Evolutionary conservation across 2,888 invertebrate species (phyloP), one percentile per base, ranked within the genome.

Genomic region (Esperia sulphurella): DNA sequence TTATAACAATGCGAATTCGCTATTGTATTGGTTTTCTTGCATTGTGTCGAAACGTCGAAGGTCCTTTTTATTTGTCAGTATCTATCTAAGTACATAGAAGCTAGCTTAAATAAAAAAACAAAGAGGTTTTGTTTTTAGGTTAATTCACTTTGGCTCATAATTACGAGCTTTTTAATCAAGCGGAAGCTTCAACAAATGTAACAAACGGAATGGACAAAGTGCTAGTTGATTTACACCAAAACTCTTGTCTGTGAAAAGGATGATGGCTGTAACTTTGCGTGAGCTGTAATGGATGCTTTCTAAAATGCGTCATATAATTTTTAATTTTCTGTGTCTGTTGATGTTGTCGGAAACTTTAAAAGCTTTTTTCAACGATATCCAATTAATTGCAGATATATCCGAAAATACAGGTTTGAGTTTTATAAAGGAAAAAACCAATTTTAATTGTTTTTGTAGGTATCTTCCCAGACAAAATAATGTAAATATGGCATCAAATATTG

Each of bases 41-140:
- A 29, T 45, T 38, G 39, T 45, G 45, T 39, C 12, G 39, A 45
- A 45, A 45, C 39, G 39, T 29, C 7, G 29, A 41, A 41, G 39
- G 14, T 39, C 14, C 14, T 7, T 14, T 3, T 31, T 8, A 7
- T 31, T 31, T 31, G 1, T n/a, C n/a, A n/a, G n/a, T n/a, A n/a
- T n/a, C n/a, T n/a, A n/a, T n/a, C n/a, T n/a, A n/a, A n/a, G n/a
- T 31, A 7, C 31, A 31, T 1, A 9, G 31, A 31, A 31, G 31
- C 10, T 31, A 31, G 10, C 5, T 10, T 9, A 31, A 21, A 21
- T 21, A 3, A n/a, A n/a, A n/a, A n/a, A 8, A 31, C 31, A 31
- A 31, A 31, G 31, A 31, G 10, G 4, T 31, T 31, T 31, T 31
- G 10, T 31, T 31, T 31, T 8, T 31, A 9, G 8, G 31, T 31